Evolutionary conservation across 2,113 vertebrate genomes (phyloP).

Genomic region (Plecturocebus donacophilus): DNA sequence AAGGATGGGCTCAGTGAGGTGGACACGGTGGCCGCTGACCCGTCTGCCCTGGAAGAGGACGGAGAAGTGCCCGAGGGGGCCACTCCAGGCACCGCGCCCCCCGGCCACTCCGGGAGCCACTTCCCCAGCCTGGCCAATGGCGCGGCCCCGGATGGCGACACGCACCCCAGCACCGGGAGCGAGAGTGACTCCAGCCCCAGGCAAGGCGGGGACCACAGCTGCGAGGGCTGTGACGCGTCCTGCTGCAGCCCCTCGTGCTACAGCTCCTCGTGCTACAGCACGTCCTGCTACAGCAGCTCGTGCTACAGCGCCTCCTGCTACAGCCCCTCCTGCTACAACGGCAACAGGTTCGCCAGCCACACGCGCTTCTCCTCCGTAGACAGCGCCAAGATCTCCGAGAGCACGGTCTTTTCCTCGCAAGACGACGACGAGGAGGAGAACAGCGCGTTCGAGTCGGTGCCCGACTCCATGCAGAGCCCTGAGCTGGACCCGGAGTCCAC

Average conservation of each 20-base stretch:
- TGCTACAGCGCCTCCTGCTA: constrained; percentile 97
- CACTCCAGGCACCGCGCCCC: constrained; percentile 83
- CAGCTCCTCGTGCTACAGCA: constrained; percentile 94
- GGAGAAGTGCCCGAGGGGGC: constrained; percentile 74
- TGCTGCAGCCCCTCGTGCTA: constrained; percentile 88
- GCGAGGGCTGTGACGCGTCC: constrained; percentile 92
- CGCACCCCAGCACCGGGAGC: constrained; percentile 85
- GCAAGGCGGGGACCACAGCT: constrained; percentile 89
- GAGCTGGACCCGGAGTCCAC: constrained; percentile 88
- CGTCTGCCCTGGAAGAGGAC: constrained; percentile 1
- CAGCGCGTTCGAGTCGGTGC: constrained; percentile 95
- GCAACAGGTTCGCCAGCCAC: constrained; percentile 93
- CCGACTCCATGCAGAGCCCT: constrained; percentile 88
- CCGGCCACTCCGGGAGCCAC: constrained; percentile 87
- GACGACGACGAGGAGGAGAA: constrained; percentile 97
- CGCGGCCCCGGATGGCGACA: constrained; percentile 87
- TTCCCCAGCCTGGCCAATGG: constrained; percentile 86
- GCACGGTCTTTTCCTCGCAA: constrained; percentile 97
- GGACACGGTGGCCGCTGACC: constrained; percentile 82
- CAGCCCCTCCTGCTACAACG: constrained; percentile 93
- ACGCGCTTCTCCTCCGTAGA: constrained; percentile 96
- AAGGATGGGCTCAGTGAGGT: constrained; percentile 84
- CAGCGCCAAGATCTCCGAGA: constrained; percentile 96
- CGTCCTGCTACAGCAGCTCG: constrained; percentile 95
- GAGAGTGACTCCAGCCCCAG: constrained; percentile 88